A percentile compares a stretch with the other conserved stretches of the same genome.
Evolutionary conservation across 2,113 vertebrate genomes (phyloP).

Genomic region (Pluvianellus socialis): DNA sequence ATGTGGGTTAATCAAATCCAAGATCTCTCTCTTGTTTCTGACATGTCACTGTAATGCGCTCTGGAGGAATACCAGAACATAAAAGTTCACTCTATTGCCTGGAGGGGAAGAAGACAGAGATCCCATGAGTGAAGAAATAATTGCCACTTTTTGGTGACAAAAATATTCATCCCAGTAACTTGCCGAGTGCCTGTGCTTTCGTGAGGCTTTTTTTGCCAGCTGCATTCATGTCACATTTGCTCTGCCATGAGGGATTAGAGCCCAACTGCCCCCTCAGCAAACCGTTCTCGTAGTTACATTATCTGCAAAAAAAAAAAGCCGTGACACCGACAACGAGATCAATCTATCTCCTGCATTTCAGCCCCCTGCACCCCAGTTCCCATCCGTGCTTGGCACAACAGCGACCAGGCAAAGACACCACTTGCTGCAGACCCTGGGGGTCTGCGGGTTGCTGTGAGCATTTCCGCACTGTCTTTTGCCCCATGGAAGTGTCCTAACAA

Average conservation of each 20-base stretch:
- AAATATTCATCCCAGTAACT: not conserved
- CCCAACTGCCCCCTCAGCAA: not conserved
- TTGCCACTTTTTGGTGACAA: not conserved
- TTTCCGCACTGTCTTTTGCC: not conserved
- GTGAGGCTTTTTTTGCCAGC: not conserved
- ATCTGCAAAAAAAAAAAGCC: not conserved
- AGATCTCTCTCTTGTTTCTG: not conserved
- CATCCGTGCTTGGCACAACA: not conserved
- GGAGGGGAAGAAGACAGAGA: not conserved
- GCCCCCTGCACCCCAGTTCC: not conserved
- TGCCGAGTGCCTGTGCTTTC: not conserved
- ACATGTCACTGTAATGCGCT: not conserved
- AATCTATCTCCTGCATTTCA: fast-evolving
- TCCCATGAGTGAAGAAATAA: not conserved
- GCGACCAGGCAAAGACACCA: fast-evolving
- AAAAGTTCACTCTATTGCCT: not conserved
- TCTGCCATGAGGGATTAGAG: not conserved
- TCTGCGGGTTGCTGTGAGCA: not conserved
- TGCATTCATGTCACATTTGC: not conserved
- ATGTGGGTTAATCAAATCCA: not conserved
- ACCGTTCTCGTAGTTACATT: not conserved
- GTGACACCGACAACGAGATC: not conserved
- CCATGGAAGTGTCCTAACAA: not conserved
- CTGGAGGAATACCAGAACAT: not conserved
- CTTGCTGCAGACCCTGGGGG: not conserved